Conservation (phyloP, 2,113 vertebrate species). For the Cynopterus brachyotis region DNA sequence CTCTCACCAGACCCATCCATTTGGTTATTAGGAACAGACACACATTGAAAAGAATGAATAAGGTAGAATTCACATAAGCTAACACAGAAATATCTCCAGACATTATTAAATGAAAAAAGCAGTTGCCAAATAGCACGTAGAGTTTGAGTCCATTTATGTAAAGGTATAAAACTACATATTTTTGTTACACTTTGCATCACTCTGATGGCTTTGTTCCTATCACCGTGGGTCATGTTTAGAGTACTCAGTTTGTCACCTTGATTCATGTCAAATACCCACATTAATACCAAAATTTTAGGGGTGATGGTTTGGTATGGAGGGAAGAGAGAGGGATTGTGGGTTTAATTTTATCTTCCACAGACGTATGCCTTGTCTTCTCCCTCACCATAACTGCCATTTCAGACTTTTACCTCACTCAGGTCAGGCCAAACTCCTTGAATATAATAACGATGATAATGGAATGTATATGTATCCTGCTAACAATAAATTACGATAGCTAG, state of each 20-base stretch:
- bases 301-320: not conserved
- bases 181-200: not conserved
- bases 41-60: not conserved
- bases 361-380: not conserved
- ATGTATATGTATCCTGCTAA: not conserved
- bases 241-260: not conserved
- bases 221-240: not conserved
- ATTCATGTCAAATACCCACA: not conserved
- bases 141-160: not conserved
- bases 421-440: not conserved
- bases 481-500: not conserved
- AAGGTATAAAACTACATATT: not conserved
- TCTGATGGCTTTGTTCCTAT: not conserved
- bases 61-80: not conserved
- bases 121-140: not conserved
- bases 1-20: not conserved
- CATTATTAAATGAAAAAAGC: not conserved
- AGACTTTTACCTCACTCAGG: not conserved
- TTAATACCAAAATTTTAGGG: not conserved
- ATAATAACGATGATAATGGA: not conserved
- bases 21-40: not conserved
- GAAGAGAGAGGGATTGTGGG: not conserved
- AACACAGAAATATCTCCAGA: not conserved
- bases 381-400: not conserved
- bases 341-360: not conserved